Base-by-base conservation (phyloP, 2,888 invertebrate genomes). In the Lacanobia oleracea region DNA sequence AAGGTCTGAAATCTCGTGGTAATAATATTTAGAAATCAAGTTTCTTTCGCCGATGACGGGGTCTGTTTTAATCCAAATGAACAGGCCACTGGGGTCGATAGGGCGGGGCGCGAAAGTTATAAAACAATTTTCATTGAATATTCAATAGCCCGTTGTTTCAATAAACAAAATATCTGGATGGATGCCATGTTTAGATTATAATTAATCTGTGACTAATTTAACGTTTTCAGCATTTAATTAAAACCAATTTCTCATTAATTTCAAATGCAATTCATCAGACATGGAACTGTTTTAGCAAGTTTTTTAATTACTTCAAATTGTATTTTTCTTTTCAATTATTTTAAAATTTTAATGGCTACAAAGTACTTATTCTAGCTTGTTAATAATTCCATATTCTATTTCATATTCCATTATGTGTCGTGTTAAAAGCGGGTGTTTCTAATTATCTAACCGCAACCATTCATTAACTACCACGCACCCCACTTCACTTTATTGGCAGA, bases 401-500 rank as follows among this genome's bases (percentile, higher is more conserved):
- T 69, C 53, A 78, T 65, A 75, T 74, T 72, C 76, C 73, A 79
- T 78, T 76, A 72, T 54, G 61, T 72, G 77, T 77, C 63, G 67
- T 77, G 77, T 77, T 85, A 69, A 75, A 77, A 70, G 61, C 50
- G 56, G 18, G 62, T 67, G 65, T 67, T 84, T 84, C 60, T 79
- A 79, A 85, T 82, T 78, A 85, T 77, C 70, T 83, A 74, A 85
- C 85, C 78, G 45, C 80, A 80, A 77, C 71, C 63, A 12, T 70
- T 56, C 53, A 82, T 84, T 83, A 74, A 80, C 82, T 76, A 73
- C 82, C 75, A 78, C 83, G 78, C 77, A 79, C 68, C 67, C 73
- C 84, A 87, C 86, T 87, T 71, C 72, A 83, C n/a, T 70, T 73
- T 84, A 88, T 86, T 87, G 81, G 56, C 63, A 67, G 57, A 71